Conservation (phyloP, 2,888 invertebrate genomes). For the Limnephilus marmoratus region DNA sequence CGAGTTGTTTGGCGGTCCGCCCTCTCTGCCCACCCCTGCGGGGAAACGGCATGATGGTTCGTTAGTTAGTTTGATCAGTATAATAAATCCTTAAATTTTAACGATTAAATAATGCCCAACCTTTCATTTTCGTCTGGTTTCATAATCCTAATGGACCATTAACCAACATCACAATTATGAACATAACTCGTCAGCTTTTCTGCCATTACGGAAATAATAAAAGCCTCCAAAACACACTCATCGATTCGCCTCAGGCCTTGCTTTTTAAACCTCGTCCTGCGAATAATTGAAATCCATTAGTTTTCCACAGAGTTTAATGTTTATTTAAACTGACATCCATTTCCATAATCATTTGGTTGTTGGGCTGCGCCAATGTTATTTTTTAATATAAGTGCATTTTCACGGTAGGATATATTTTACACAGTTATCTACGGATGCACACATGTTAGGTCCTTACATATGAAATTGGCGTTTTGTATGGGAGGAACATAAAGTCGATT, state of each 20-base stretch:
- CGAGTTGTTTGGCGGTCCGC: no score
- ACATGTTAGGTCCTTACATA: no score
- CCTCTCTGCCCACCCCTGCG: no score
- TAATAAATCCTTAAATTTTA: no score
- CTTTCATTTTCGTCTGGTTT: not conserved
- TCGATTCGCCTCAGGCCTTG: not conserved
- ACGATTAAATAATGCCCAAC: not conserved
- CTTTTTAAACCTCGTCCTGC: constrained; percentile 20
- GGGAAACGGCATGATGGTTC: no score
- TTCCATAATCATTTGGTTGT: not conserved
- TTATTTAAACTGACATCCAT: constrained; percentile 7
- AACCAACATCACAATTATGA: not conserved
- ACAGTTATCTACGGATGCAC: not conserved
- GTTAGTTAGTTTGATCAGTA: no score
- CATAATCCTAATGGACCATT: not conserved
- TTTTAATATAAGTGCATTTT: not conserved
- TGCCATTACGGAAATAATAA: not conserved
- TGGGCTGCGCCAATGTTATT: not conserved
- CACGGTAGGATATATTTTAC: not conserved
- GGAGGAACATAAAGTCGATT: no score
- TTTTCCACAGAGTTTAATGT: constrained; percentile 14
- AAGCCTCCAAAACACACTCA: constrained; percentile 12
- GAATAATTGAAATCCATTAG: constrained; percentile 24
- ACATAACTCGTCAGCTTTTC: not conserved
- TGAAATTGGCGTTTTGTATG: no score